Conservation (phyloP, 2,113 vertebrate species). For the Orientallactaga bullata region DNA sequence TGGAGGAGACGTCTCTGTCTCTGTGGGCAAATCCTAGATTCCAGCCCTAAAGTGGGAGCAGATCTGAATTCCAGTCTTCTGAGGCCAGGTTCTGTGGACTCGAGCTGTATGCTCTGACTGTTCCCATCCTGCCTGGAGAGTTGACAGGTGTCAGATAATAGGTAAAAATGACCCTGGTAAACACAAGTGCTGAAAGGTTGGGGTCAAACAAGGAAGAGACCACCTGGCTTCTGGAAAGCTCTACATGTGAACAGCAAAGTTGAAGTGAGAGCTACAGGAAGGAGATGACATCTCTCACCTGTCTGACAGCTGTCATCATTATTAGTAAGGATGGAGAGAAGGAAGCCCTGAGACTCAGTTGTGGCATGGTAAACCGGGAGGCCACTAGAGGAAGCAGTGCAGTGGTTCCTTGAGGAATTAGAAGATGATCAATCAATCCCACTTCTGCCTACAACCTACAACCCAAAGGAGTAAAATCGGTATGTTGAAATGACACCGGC, state of each 20-base stretch:
- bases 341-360: accelerated
- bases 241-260: accelerated
- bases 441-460: not conserved
- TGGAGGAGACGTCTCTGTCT: too few species aligned
- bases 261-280: accelerated
- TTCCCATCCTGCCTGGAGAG: not conserved
- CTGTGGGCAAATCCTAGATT: too few species aligned
- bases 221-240: accelerated
- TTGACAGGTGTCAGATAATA: accelerated
- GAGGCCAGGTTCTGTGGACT: not conserved
- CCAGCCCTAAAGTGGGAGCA: too few species aligned
- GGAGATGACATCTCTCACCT: accelerated
- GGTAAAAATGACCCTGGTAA: accelerated
- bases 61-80: not conserved
- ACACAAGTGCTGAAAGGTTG: accelerated
- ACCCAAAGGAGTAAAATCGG: not conserved
- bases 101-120: not conserved
- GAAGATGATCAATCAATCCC: not conserved
- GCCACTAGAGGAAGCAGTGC: not conserved
- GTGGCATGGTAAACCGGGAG: accelerated
- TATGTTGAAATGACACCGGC: accelerated
- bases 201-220: accelerated
- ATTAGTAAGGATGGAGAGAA: accelerated
- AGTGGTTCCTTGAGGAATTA: not conserved
- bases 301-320: accelerated